Percentiles rank a stretch among this genome's conserved stretches.
Evolutionary conservation across 2,113 vertebrate genomes (phyloP).

Genomic region (Dromas ardeola): DNA sequence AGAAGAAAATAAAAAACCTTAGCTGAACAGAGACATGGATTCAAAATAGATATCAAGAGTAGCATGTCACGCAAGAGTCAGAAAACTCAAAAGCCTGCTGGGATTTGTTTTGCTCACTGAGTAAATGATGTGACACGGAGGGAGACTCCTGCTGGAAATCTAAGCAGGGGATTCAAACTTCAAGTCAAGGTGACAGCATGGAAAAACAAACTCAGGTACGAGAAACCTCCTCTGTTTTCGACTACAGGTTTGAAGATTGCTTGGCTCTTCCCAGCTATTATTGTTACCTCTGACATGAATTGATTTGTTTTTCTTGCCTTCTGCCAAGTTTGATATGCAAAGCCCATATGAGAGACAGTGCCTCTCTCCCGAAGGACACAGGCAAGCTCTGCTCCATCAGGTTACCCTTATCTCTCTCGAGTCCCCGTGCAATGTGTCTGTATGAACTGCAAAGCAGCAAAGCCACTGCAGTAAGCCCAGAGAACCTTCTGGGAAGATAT

Average conservation of each 20-base stretch:
- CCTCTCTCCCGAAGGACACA: background rate
- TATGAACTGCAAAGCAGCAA: background rate
- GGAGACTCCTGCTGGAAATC: slow-evolving; percentile 37
- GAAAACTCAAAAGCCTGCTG: slow-evolving; percentile 6
- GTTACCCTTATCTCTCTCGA: background rate
- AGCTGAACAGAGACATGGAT: background rate
- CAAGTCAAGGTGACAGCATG: slow-evolving; percentile 38
- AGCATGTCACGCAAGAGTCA: background rate
- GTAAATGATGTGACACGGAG: slow-evolving; percentile 6
- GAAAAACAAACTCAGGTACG: slow-evolving; percentile 54
- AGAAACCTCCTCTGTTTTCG: background rate
- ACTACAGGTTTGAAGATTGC: background rate
- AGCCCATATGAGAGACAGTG: background rate
- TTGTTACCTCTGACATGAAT: background rate
- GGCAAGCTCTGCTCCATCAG: background rate
- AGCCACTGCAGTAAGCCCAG: background rate
- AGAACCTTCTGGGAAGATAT: background rate
- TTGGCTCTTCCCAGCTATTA: background rate
- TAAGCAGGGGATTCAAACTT: slow-evolving; percentile 33
- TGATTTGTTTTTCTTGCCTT: background rate
- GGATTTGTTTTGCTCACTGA: background rate
- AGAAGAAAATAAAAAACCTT: background rate
- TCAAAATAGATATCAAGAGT: background rate
- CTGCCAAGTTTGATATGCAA: background rate
- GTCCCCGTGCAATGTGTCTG: rapidly evolving